phyloP scores from a whole-genome alignment of 92 coral and sea anemone species.

The Porites lobata region DNA sequence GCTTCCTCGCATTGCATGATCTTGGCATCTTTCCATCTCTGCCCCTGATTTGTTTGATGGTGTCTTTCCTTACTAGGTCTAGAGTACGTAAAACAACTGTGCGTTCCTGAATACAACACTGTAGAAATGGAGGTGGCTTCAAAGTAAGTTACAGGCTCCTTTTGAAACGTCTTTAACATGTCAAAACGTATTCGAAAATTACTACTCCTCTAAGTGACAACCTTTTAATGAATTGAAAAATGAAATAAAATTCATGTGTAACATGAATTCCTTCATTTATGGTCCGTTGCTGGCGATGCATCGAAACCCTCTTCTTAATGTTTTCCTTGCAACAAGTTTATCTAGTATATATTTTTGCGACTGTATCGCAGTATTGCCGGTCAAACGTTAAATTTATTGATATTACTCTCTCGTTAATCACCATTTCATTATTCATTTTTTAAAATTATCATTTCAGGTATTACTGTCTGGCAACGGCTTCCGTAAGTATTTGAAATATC shows the following conservation, averaged over 20 bases:
- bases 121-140: conserved; percentile 99
- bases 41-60: background rate
- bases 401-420: background rate
- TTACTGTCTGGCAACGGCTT: conserved; percentile 96
- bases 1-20: background rate
- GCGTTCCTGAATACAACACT: conserved; percentile 93
- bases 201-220: too few species aligned
- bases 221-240: too few species aligned
- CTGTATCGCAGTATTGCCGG: too few species aligned
- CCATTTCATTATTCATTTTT: background rate
- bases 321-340: background rate
- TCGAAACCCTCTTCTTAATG: background rate
- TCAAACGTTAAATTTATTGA: too few species aligned
- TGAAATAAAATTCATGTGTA: too few species aligned
- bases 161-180: background rate
- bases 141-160: conserved; percentile 73
- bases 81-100: conserved; percentile 93
- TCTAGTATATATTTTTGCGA: too few species aligned
- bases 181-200: too few species aligned
- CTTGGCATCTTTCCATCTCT: background rate
- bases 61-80: conserved; percentile 67
- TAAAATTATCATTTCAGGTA: conserved; percentile 67
- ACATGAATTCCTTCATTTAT: too few species aligned
- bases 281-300: background rate
- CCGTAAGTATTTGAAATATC: conserved; percentile 69